phyloP scores from a whole-genome alignment of 2,113 vertebrate species.

The Sterrhoptilus dennistouni region DNA sequence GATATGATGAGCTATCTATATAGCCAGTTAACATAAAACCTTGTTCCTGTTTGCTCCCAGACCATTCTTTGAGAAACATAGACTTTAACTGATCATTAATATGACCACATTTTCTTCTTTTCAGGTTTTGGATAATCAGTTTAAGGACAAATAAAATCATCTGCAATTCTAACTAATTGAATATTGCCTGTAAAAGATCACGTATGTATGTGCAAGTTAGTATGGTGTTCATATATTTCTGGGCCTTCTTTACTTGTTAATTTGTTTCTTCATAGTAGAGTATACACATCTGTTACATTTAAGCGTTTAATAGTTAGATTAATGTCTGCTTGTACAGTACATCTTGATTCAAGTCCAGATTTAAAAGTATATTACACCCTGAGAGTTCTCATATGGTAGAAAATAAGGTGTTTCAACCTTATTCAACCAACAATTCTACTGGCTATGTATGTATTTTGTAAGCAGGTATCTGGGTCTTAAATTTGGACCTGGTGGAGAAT shows the following conservation, averaged over 20 bases:
- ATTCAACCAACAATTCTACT: background rate
- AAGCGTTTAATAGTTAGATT: background rate
- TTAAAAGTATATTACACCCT: background rate
- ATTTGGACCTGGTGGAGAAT: background rate
- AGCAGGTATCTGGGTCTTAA: background rate
- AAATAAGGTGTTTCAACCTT: background rate
- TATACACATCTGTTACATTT: background rate
- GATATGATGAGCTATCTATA: background rate
- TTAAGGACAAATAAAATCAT: background rate
- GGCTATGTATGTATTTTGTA: background rate
- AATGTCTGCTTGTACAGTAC: background rate
- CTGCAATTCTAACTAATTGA: background rate
- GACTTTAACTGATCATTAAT: background rate
- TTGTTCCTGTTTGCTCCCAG: background rate
- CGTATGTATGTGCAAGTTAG: background rate
- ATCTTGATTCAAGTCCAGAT: background rate
- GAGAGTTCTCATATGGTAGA: background rate
- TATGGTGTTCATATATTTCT: background rate
- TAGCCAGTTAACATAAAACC: accelerated
- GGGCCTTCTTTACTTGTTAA: background rate
- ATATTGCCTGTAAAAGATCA: background rate
- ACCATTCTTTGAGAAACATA: background rate
- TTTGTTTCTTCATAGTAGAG: background rate
- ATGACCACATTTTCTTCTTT: background rate
- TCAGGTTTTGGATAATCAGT: background rate